A percentile compares a stretch with the other conserved stretches of the same genome.
Conservation (phyloP, 2,888 invertebrate genomes). For the Idaea aversata region DNA sequence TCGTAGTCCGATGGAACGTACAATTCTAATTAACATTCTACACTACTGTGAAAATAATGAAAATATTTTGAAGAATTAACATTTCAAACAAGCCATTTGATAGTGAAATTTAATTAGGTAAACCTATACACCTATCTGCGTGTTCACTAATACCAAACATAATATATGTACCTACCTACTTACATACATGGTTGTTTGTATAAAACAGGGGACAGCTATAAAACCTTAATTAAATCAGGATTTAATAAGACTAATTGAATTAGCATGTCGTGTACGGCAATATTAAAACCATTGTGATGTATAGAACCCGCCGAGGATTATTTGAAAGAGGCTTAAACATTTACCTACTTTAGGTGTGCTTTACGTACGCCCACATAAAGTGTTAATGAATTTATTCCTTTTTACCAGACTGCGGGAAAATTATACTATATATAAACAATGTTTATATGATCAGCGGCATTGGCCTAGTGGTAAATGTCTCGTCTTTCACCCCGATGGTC, state of each 20-base stretch:
- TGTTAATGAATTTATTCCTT: background rate
- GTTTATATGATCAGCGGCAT: too few relatives aligned
- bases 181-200: slow-evolving; percentile 10
- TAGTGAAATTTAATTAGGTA: background rate
- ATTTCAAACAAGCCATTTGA: background rate
- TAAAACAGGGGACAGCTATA: slow-evolving; percentile 20
- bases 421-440: too few relatives aligned
- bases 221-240: slow-evolving; percentile 22
- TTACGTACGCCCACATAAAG: background rate
- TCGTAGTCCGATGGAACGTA: background rate
- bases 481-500: too few relatives aligned
- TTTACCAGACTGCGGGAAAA: background rate
- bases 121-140: background rate
- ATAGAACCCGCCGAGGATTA: slow-evolving; percentile 7
- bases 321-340: background rate
- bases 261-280: slow-evolving; percentile 20
- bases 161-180: too few relatives aligned
- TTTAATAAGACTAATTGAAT: slow-evolving; percentile 27
- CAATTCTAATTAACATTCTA: background rate
- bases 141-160: background rate
- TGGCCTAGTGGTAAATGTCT: too few relatives aligned
- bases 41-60: too few relatives aligned
- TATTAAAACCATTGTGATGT: slow-evolving; percentile 14
- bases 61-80: background rate
- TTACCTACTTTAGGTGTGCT: background rate